A percentile compares a stretch with the other conserved stretches of the same genome.
Conservation (phyloP, 1,140 invertebrate genomes). For the Orius insidiosus region DNA sequence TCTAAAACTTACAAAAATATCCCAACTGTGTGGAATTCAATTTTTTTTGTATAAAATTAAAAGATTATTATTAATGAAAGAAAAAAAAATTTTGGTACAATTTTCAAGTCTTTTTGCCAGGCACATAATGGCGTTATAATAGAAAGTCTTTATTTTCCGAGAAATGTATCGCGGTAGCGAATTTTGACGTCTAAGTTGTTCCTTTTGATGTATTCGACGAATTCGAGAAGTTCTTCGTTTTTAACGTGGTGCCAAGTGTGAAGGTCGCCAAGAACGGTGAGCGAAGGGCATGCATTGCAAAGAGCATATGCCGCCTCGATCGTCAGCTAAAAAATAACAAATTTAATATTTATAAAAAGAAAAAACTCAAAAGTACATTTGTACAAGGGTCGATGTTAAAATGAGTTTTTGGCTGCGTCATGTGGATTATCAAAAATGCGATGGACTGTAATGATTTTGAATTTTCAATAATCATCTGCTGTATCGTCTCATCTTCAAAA, state of each 20-base stretch:
- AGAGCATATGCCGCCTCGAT: constrained; percentile 14
- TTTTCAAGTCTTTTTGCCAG: too few relatives aligned
- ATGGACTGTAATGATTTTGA: constrained; percentile 12
- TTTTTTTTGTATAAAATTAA: too few relatives aligned
- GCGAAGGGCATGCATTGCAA: constrained; percentile 8
- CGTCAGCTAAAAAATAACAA: constrained; percentile 7
- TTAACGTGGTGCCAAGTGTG: constrained; percentile 12
- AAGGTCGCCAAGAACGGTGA: constrained; percentile 9
- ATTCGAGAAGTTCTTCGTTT: constrained; percentile 3
- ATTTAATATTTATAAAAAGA: background rate
- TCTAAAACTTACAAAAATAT: too few relatives aligned
- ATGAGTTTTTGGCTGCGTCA: constrained; percentile 6
- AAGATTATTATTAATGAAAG: too few relatives aligned
- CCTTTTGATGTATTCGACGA: constrained; percentile 12
- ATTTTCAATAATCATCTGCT: constrained; percentile 11
- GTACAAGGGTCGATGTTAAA: constrained; percentile 1
- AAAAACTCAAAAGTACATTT: constrained; percentile 10
- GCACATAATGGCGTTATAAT: too few relatives aligned
- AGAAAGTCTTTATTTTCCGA: too few relatives aligned
- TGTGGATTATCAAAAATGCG: constrained; percentile 7
- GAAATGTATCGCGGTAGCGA: background rate
- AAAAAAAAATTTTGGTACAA: too few relatives aligned
- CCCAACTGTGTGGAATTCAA: too few relatives aligned
- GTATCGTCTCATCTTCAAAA: constrained; percentile 10
- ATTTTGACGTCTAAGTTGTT: constrained; percentile 14